Conservation (phyloP, 1,140 invertebrate genomes). For the Mya arenaria region DNA sequence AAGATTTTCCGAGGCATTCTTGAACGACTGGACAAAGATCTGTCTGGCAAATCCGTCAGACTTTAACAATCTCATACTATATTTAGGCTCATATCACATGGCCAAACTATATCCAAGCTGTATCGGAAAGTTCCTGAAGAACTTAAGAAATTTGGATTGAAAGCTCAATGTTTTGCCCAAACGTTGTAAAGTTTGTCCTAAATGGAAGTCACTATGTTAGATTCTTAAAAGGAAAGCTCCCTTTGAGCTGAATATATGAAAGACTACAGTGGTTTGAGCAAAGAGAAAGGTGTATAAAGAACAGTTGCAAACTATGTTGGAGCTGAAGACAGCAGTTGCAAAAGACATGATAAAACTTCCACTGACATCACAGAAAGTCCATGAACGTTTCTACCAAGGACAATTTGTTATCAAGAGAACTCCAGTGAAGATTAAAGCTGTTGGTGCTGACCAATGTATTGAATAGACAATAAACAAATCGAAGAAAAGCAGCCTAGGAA, state of each 20-base stretch:
- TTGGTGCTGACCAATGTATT: slow-evolving; percentile 14
- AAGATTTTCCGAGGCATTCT: slow-evolving; percentile 2
- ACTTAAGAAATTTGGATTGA: slow-evolving; percentile 4
- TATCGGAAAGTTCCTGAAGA: not conserved
- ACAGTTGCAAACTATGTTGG: not conserved
- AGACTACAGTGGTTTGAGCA: slow-evolving; percentile 7
- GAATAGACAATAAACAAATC: slow-evolving; percentile 3
- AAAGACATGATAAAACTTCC: slow-evolving; percentile 28
- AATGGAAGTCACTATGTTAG: not conserved
- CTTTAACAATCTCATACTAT: slow-evolving; percentile 1
- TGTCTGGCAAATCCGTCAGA: not conserved
- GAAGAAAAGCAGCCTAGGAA: slow-evolving; percentile 3
- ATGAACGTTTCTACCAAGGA: not conserved
- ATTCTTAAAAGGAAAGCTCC: slow-evolving; percentile 15
- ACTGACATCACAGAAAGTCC: not conserved
- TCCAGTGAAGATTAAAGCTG: not conserved
- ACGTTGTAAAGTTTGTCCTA: slow-evolving; percentile 21
- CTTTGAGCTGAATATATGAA: not conserved
- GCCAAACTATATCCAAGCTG: too few relatives aligned
- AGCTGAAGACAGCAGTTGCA: not conserved
- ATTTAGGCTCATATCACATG: slow-evolving; percentile 18
- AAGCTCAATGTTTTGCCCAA: not conserved
- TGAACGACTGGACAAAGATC: not conserved
- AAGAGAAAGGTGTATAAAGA: not conserved
- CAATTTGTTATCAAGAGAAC: slow-evolving; percentile 4